phyloP scores from a whole-genome alignment of 1,140 invertebrate genomes.

The Pogonognathellus flavescens region DNA sequence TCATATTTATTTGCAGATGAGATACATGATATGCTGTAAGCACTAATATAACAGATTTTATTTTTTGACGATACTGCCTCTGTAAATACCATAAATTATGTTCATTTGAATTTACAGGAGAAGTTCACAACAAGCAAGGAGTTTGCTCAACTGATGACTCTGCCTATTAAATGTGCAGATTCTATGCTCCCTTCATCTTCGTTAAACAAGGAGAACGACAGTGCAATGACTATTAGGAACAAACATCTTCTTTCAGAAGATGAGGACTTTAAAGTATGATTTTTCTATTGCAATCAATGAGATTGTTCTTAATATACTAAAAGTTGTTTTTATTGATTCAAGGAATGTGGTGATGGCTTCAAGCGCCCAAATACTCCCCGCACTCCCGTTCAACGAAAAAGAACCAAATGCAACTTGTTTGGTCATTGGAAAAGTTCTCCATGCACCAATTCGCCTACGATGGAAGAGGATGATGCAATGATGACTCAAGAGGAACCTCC shows the following conservation, averaged over 20 bases:
- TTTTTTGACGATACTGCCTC: too few species aligned
- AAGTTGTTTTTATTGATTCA: neutral
- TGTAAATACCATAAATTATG: too few species aligned
- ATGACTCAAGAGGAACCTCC: neutral
- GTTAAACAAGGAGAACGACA: neutral
- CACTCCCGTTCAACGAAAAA: neutral
- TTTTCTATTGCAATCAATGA: neutral
- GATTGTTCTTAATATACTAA: neutral
- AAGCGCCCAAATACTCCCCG: neutral
- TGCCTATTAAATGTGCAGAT: neutral
- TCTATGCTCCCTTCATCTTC: neutral
- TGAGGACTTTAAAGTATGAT: neutral
- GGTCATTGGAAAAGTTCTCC: conserved; percentile 2
- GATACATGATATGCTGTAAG: neutral
- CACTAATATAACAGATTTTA: too few species aligned
- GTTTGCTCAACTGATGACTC: neutral
- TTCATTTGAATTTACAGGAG: neutral
- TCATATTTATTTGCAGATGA: neutral
- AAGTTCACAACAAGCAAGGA: neutral
- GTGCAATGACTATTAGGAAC: too few species aligned
- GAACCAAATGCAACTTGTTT: neutral
- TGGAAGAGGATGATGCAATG: neutral
- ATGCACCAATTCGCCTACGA: too few species aligned
- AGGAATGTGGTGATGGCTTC: conserved; percentile 19
- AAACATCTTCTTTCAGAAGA: neutral